phyloP scores from a whole-genome alignment of 2,888 invertebrate genomes.

The Drosophila cognata region DNA sequence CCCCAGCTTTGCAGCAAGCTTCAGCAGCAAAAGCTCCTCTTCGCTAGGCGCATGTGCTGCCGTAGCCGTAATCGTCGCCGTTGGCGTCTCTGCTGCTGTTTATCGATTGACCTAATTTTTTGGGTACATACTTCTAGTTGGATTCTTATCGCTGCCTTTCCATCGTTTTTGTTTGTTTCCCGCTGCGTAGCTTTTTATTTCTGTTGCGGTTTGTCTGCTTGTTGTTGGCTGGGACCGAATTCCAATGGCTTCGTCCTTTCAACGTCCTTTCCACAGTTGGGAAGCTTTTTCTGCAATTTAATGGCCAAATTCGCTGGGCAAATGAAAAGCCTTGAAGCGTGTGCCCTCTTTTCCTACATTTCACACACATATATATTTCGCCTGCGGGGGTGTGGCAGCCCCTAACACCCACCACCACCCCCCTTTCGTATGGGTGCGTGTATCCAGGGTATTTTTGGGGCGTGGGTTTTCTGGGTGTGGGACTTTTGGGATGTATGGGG shows the following conservation, averaged over 20 bases:
- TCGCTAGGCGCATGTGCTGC: slow-evolving; percentile 66
- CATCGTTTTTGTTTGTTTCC: not conserved
- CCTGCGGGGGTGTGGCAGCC: slow-evolving; percentile 22
- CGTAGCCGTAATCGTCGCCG: slow-evolving; percentile 7
- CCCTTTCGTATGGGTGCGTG: not conserved
- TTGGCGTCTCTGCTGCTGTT: slow-evolving; percentile 48
- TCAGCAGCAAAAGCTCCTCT: slow-evolving; percentile 47
- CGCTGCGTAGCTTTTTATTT: slow-evolving; percentile 8
- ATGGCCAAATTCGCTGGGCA: slow-evolving; percentile 42
- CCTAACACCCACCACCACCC: not conserved
- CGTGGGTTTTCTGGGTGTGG: slow-evolving; percentile 5
- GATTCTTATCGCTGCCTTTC: slow-evolving; percentile 29
- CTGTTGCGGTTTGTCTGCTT: not conserved
- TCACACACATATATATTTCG: slow-evolving; percentile 9
- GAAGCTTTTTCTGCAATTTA: slow-evolving; percentile 48
- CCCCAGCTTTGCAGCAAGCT: slow-evolving; percentile 36
- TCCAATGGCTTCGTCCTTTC: slow-evolving; percentile 74
- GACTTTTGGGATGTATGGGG: slow-evolving; percentile 20
- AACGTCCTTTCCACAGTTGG: slow-evolving; percentile 70
- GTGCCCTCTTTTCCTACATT: slow-evolving; percentile 21
- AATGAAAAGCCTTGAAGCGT: slow-evolving; percentile 37
- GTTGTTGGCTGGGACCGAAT: slow-evolving; percentile 29
- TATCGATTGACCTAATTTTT: slow-evolving; percentile 76
- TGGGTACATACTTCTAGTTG: slow-evolving; percentile 31
- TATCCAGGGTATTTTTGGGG: not conserved